Evolutionary conservation across 2,797 vertebrate species (phyloP).

Genomic region (Ptychadena robeensis): DNA sequence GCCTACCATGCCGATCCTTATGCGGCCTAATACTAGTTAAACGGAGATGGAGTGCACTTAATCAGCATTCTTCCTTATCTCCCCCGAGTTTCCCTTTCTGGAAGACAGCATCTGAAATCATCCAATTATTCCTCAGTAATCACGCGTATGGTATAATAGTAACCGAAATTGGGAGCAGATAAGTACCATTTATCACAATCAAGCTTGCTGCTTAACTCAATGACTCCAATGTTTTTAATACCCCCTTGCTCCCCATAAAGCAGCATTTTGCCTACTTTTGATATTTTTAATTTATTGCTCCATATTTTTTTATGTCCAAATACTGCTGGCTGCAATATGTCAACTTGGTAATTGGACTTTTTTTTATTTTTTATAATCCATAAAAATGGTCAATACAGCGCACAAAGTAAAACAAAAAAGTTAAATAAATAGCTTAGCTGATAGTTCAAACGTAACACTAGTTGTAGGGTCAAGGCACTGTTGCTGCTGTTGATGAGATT

Average conservation of each 20-base stretch:
- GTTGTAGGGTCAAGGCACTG: neutral
- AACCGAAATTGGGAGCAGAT: slow-evolving; percentile 52
- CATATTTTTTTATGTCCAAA: slow-evolving; percentile 40
- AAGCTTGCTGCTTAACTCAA: slow-evolving; percentile 50
- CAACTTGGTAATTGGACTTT: slow-evolving; percentile 33
- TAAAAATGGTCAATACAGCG: slow-evolving; percentile 11
- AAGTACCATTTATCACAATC: slow-evolving; percentile 60
- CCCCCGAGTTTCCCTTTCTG: slow-evolving; percentile 51
- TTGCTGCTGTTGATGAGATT: neutral
- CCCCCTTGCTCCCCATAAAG: slow-evolving; percentile 42
- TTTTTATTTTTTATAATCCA: neutral
- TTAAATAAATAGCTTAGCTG: slow-evolving; percentile 10
- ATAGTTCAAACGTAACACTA: slow-evolving; percentile 17
- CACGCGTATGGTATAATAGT: slow-evolving; percentile 56
- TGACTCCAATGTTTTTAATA: slow-evolving; percentile 56
- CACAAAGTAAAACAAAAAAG: slow-evolving; percentile 16
- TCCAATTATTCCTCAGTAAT: slow-evolving; percentile 59
- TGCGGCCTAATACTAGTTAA: slow-evolving; percentile 54
- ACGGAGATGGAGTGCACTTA: slow-evolving; percentile 56
- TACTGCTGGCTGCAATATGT: slow-evolving; percentile 22
- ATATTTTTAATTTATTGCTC: slow-evolving; percentile 49
- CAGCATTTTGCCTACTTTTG: slow-evolving; percentile 45
- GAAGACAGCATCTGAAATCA: slow-evolving; percentile 58
- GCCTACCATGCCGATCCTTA: slow-evolving; percentile 17
- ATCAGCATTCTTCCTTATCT: slow-evolving; percentile 52